Base-by-base conservation (phyloP, 1,140 invertebrate genomes). In the Phymorhynchus buccinoides region DNA sequence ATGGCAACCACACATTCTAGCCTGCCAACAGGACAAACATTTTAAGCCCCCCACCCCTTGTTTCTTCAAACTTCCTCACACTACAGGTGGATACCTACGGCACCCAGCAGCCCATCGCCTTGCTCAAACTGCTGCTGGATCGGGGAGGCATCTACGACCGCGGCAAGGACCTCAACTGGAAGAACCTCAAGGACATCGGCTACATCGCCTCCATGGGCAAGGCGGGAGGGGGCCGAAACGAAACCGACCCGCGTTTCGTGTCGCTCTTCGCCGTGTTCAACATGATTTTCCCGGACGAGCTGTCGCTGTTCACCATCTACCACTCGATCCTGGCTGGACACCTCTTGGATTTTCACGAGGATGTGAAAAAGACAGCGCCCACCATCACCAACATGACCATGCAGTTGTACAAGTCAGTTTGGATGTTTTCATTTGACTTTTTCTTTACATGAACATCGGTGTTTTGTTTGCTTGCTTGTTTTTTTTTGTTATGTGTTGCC, bases 51-150 rank as follows among this genome's bases (percentile, higher is more conserved):
- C 48, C 48, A 52, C 48, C 48, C 48, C 48, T n/a, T n/a, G 66
- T 71, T n/a, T 71, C 48, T 52, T 52, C 48, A 9, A 52, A 9
- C 12, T 52, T 52, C 22, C 48, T 52, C 27, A 86, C 71, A 93
- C 93, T 30, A 86, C 71, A 93, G 93, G 94, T 94, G 86, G 96
- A 96, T 91, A 96, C 95, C 0, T 98, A 97, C 90, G 97, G 97
- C 0, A 97, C 96, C 0, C 97, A 98, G 92, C 97, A 98, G 90
- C 97, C 97, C 0, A 97, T 98, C 84, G 97, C 97, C 0, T 91
- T 98, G 4, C 92, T 98, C 0, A 98, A 97, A 92, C 91, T 97
- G 27, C 91, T 98, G 1, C 95, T 98, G 75, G 97, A 98, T 92
- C 95, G 95, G 87, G 95, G 96, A 85, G 97, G 97, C 35, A 95